Evolutionary conservation across 2,888 invertebrate species (phyloP), one percentile per base, ranked within the genome.

Genomic region (Fragum fragum): DNA sequence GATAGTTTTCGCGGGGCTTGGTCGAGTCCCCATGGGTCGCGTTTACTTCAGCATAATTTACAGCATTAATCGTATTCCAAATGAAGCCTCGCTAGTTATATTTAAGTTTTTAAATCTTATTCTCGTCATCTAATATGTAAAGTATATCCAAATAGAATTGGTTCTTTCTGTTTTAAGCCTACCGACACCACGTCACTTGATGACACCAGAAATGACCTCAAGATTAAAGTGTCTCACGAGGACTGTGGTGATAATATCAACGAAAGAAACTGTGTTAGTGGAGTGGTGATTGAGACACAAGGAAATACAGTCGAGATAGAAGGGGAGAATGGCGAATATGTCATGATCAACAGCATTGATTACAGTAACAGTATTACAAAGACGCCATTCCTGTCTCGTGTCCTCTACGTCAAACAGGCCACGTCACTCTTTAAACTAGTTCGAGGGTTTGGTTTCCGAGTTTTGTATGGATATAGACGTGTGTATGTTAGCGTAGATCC

Each of bases 371-470:
- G 11, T n/a, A 74, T 79, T 11, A 11, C 59, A 14, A 47, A 39
- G 3, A 57, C 59, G 18, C 79, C 79, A 9, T 79, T 61, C 59
- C 29, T 66, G 23, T 75, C 74, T 0, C 47, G 75, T n/a, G 36
- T 21, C 1, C 2, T 90, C 23, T 86, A 88, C 72, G 85, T 90
- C n/a, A 90, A 89, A 79, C 73, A 77, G 32, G 86, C 83, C 0
- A 89, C 90, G 0, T 86, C 87, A 2, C 76, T 88, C 7, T 89
- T 89, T 66, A 76, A 76, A 26, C 69, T 85, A 71, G 70, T 88
- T 18, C 78, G 80, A 42, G 91, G 88, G 1, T 88, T 89, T 71
- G 92, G 92, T 7, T 90, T 89, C 80, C 52, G 78, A 39, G 83
- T 91, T 23, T 32, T 82, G 47, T 80, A 47, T 66, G 83, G 79